phyloP scores from a whole-genome alignment of 2,888 invertebrate species.

The Nomada fucata region DNA sequence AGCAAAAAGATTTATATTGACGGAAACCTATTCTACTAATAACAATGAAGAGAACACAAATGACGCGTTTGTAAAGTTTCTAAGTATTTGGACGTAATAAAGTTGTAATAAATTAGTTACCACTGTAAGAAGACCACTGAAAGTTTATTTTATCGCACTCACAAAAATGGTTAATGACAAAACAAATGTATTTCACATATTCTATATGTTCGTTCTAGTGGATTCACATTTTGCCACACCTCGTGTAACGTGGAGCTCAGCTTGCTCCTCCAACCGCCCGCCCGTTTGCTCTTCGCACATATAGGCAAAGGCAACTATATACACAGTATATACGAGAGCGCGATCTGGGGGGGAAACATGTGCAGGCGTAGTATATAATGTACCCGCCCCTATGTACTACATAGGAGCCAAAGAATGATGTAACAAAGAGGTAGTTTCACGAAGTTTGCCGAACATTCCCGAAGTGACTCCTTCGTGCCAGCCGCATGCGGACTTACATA shows the following conservation, averaged over 20 bases:
- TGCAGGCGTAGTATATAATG: conserved; percentile 69
- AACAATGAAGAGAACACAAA: background rate
- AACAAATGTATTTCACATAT: conserved; percentile 17
- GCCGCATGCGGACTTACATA: conserved; percentile 62
- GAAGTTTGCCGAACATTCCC: conserved; percentile 77
- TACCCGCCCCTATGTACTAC: conserved; percentile 73
- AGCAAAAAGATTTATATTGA: background rate
- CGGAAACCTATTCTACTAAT: background rate
- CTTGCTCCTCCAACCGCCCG: conserved; percentile 51
- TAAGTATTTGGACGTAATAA: background rate
- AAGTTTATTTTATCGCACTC: conserved; percentile 10
- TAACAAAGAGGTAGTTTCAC: conserved; percentile 80
- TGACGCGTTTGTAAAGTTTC: too few species aligned
- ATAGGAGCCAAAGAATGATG: conserved; percentile 79
- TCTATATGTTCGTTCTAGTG: conserved; percentile 46
- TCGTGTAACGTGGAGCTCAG: conserved; percentile 71
- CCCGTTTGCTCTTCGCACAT: conserved; percentile 57
- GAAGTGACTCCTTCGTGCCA: conserved; percentile 65
- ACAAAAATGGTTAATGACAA: conserved; percentile 2
- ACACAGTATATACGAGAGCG: conserved; percentile 60
- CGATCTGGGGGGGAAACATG: conserved; percentile 67
- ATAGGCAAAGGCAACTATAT: conserved; percentile 63
- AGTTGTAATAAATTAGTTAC: background rate
- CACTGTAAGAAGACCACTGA: background rate
- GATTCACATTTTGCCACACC: conserved; percentile 53